phyloP scores from a whole-genome alignment of 2,113 vertebrate species.

The Reinhardtius hippoglossoides region DNA sequence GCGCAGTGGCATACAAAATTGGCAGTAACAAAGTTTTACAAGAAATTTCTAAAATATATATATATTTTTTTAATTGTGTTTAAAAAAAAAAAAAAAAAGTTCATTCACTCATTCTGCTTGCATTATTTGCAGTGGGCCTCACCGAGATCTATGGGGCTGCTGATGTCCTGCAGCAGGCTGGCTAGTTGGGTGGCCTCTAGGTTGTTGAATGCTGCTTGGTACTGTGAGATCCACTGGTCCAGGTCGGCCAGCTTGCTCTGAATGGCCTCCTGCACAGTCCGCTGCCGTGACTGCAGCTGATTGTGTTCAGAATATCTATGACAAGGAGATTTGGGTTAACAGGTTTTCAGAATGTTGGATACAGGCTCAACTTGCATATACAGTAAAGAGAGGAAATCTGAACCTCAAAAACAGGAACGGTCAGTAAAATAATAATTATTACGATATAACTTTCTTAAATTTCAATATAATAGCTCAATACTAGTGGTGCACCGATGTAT shows the following conservation, averaged over 20 bases:
- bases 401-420: too few relatives aligned
- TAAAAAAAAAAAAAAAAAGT: too few relatives aligned
- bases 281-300: slow-evolving; percentile 93
- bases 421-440: too few relatives aligned
- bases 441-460: too few relatives aligned
- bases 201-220: slow-evolving; percentile 95
- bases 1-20: too few relatives aligned
- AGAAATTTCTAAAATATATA: too few relatives aligned
- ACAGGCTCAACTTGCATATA: too few relatives aligned
- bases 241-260: slow-evolving; percentile 95
- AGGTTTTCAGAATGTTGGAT: background rate
- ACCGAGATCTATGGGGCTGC: slow-evolving; percentile 96
- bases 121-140: background rate
- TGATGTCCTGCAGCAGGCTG: slow-evolving; percentile 97
- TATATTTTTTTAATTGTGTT: too few relatives aligned
- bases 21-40: background rate
- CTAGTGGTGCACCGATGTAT: too few relatives aligned
- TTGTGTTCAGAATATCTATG: slow-evolving; percentile 95
- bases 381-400: too few relatives aligned
- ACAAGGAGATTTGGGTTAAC: background rate
- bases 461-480: too few relatives aligned
- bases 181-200: slow-evolving; percentile 96
- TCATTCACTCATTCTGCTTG: background rate
- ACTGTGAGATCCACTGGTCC: slow-evolving; percentile 97
- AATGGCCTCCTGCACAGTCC: slow-evolving; percentile 95